Evolutionary conservation across 2,888 invertebrate genomes (phyloP).

Genomic region (Drosophila pseudotalamancana): DNA sequence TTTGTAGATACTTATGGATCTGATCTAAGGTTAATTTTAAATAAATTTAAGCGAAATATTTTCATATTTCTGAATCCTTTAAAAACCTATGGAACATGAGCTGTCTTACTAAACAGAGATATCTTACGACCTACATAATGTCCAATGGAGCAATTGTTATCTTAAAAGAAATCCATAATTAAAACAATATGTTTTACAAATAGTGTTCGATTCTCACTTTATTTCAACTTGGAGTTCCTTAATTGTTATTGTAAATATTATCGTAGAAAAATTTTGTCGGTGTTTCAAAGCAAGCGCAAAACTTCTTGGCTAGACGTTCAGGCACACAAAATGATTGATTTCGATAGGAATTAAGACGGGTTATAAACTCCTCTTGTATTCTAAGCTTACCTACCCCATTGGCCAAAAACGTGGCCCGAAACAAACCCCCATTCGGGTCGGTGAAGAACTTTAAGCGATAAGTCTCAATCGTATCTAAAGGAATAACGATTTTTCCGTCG

Average conservation of each 20-base stretch:
- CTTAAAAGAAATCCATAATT: too few relatives aligned
- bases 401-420: slow-evolving; percentile 9
- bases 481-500: neutral
- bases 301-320: slow-evolving; percentile 27
- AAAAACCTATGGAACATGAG: too few relatives aligned
- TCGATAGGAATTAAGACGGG: slow-evolving; percentile 36
- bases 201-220: too few relatives aligned
- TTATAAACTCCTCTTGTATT: slow-evolving; percentile 24
- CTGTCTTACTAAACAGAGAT: too few relatives aligned
- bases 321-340: slow-evolving; percentile 35
- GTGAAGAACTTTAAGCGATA: slow-evolving; percentile 40
- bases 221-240: neutral
- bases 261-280: neutral
- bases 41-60: too few relatives aligned
- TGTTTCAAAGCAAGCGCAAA: slow-evolving; percentile 33
- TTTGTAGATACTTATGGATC: too few relatives aligned
- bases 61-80: too few relatives aligned
- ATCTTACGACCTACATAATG: too few relatives aligned
- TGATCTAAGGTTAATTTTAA: too few relatives aligned
- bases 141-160: too few relatives aligned
- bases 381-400: neutral
- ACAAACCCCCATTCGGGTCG: slow-evolving; percentile 20
- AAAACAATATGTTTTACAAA: too few relatives aligned
- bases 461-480: too few relatives aligned
- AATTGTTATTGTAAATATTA: neutral